phyloP scores from a whole-genome alignment of 2,113 vertebrate genomes.

The Eulemur rufifrons region DNA sequence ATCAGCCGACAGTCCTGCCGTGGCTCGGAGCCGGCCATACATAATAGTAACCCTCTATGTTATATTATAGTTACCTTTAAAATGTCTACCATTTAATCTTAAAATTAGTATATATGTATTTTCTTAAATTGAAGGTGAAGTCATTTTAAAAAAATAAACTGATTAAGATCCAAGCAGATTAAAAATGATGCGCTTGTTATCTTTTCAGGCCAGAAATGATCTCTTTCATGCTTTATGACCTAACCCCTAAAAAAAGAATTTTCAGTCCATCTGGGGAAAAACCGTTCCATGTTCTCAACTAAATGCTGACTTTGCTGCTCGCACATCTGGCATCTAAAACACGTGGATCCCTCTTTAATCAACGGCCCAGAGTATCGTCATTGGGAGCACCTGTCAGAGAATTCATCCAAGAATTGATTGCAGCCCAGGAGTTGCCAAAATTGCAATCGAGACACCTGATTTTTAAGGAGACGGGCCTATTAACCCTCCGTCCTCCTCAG shows the following conservation, averaged over 20 bases:
- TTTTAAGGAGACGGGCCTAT: neutral
- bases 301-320: neutral
- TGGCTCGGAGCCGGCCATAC: neutral
- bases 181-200: neutral
- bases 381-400: slow-evolving; percentile 53
- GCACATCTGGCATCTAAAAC: slow-evolving; percentile 47
- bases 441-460: neutral
- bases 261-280: slow-evolving; percentile 19
- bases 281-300: slow-evolving; percentile 1
- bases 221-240: neutral
- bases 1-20: no score
- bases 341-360: slow-evolving; percentile 34
- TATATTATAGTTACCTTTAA: neutral
- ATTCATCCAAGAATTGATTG: slow-evolving; percentile 61
- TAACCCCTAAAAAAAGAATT: neutral
- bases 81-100: neutral
- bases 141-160: neutral
- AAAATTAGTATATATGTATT: neutral
- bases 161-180: neutral
- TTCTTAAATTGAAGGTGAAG: slow-evolving; percentile 24
- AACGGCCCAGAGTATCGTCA: neutral
- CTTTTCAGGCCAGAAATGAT: neutral
- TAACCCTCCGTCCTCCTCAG: neutral
- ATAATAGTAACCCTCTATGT: neutral
- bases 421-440: slow-evolving; percentile 32